Conservation (phyloP, 2,113 vertebrate genomes). For the Genyomyrus donnyi region DNA sequence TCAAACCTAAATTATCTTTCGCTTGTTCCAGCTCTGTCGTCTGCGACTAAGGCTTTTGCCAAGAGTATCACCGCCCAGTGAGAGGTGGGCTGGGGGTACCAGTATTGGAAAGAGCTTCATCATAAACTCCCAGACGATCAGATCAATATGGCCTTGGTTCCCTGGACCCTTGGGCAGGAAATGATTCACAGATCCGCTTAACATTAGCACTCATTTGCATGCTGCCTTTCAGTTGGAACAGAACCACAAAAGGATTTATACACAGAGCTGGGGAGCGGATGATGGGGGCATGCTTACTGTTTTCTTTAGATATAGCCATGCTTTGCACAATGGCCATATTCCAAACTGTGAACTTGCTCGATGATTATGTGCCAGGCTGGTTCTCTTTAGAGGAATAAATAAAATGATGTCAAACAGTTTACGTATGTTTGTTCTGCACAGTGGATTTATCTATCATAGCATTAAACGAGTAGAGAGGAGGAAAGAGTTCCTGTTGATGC, state of each 20-base stretch:
- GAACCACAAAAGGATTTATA: slow-evolving; percentile 10
- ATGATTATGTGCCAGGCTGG: background rate
- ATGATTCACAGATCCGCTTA: slow-evolving; percentile 33
- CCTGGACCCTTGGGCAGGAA: slow-evolving; percentile 28
- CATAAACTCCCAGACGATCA: slow-evolving; percentile 30
- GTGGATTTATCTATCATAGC: background rate
- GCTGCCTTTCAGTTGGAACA: slow-evolving; percentile 14
- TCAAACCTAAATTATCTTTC: slow-evolving; percentile 69
- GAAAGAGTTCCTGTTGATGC: background rate
- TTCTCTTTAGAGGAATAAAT: background rate
- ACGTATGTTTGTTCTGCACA: background rate
- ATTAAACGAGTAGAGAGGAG: background rate
- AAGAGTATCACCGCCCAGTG: slow-evolving; percentile 62
- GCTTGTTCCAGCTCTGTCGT: slow-evolving; percentile 61
- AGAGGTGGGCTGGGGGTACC: slow-evolving; percentile 36
- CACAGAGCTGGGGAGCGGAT: slow-evolving; percentile 18
- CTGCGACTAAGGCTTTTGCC: slow-evolving; percentile 50
- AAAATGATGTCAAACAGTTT: background rate
- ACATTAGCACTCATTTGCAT: slow-evolving; percentile 31
- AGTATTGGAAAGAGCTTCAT: slow-evolving; percentile 21
- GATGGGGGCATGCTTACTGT: background rate
- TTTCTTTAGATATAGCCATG: slow-evolving; percentile 14
- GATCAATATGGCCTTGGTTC: slow-evolving; percentile 32
- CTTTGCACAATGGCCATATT: background rate
- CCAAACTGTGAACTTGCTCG: background rate